These are phyloP conservation scores for Myanophis thanlyinensis DNA, from an alignment of 2,113 vertebrate species.

Conservation along the genomic window DNA sequence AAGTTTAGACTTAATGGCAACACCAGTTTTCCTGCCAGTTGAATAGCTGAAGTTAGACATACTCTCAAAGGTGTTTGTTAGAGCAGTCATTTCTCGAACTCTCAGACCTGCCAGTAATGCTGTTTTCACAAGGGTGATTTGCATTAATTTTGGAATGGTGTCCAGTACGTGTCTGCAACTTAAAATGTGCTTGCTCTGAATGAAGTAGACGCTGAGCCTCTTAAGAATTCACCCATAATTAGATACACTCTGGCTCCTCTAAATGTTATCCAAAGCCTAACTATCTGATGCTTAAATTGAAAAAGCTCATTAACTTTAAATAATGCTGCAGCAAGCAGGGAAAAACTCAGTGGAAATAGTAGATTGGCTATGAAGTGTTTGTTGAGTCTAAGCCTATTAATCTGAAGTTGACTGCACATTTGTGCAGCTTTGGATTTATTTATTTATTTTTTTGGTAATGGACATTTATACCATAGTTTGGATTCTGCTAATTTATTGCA, in stretches of 20 bases:
- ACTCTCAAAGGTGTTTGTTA: conserved; percentile 35
- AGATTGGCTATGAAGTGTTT: conserved; percentile 56
- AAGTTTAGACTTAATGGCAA: conserved; percentile 26
- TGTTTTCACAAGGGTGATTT: conserved; percentile 55
- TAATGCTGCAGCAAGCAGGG: conserved; percentile 57
- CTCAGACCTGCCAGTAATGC: conserved; percentile 18
- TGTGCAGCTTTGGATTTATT: conserved; percentile 51
- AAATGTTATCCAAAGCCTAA: conserved; percentile 73
- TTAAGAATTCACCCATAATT: conserved; percentile 70
- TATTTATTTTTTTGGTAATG: neutral
- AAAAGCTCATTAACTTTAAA: conserved; percentile 77
- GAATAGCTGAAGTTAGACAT: conserved; percentile 5
- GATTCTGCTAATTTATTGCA: conserved; percentile 33
- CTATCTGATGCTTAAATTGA: conserved; percentile 72
- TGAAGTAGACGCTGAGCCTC: conserved; percentile 50
- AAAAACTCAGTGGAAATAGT: conserved; percentile 63
- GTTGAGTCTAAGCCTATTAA: conserved; percentile 58
- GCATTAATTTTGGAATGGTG: conserved; percentile 39
- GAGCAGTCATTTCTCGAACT: conserved; percentile 39
- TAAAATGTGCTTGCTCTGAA: conserved; percentile 59
- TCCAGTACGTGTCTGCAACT: conserved; percentile 40
- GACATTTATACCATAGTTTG: conserved; percentile 39
- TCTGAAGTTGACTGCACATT: conserved; percentile 58
- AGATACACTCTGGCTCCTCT: conserved; percentile 65
- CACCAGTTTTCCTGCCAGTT: conserved; percentile 16